Evolutionary conservation across 2,888 invertebrate genomes (phyloP).

Genomic region (Acrocyrtus sp.): DNA sequence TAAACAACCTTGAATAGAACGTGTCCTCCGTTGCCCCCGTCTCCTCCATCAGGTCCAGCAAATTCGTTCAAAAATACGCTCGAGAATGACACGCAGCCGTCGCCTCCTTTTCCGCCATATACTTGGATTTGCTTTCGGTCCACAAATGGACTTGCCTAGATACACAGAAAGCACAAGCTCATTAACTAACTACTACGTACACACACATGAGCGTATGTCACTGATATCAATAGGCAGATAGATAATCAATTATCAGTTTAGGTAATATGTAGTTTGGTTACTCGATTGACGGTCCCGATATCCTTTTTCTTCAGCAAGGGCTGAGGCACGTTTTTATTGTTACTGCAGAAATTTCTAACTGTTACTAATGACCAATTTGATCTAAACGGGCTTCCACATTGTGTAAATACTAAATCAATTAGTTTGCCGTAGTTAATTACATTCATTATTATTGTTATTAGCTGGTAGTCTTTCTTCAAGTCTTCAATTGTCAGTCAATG

Average conservation of each 20-base stretch:
- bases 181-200: not conserved
- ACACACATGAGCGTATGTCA: not conserved
- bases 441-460: too few relatives aligned
- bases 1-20: slow-evolving; percentile 84
- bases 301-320: slow-evolving; percentile 35
- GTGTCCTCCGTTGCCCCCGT: slow-evolving; percentile 96
- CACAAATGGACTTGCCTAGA: slow-evolving; percentile 70
- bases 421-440: too few relatives aligned
- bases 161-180: not conserved
- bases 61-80: slow-evolving; percentile 83
- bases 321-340: too few relatives aligned
- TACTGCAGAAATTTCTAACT: too few relatives aligned
- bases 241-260: too few relatives aligned
- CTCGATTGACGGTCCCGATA: slow-evolving; percentile 12
- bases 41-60: slow-evolving; percentile 96
- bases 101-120: slow-evolving; percentile 89
- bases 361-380: too few relatives aligned
- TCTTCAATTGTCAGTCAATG: too few relatives aligned
- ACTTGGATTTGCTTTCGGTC: slow-evolving; percentile 77
- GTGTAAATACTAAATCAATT: too few relatives aligned
- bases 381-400: too few relatives aligned
- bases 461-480: too few relatives aligned
- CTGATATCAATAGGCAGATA: too few relatives aligned
- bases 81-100: slow-evolving; percentile 90
- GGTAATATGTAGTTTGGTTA: not conserved